Percentiles rank a stretch among this genome's conserved stretches.
Conservation (phyloP, 53 echinoderm and acorn worm species). For the Crossaster papposus region DNA sequence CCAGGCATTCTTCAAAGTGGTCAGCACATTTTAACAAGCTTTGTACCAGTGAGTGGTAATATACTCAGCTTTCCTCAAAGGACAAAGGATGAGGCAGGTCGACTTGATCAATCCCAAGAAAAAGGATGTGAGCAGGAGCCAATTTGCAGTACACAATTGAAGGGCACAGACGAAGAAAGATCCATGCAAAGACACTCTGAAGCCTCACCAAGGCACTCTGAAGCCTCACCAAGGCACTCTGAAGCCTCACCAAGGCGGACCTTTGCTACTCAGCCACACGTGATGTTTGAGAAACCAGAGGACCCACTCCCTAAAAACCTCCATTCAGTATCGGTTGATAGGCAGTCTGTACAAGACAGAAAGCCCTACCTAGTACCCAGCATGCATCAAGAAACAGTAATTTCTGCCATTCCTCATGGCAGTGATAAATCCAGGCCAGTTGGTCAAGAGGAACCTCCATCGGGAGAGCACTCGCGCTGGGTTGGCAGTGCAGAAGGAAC, state of each 20-base stretch:
- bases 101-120: slow-evolving; percentile 12
- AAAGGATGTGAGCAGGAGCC: slow-evolving; percentile 25
- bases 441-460: slow-evolving; percentile 9
- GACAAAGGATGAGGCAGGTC: slow-evolving; percentile 18
- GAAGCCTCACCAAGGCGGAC: slow-evolving; percentile 39
- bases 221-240: slow-evolving; percentile 8
- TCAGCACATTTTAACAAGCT: slow-evolving; percentile 31
- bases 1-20: slow-evolving; percentile 35
- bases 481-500: neutral
- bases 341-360: slow-evolving; percentile 23
- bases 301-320: neutral
- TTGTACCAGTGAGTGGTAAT: slow-evolving; percentile 29
- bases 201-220: slow-evolving; percentile 8
- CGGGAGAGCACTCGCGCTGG: slow-evolving; percentile 29
- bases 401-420: neutral
- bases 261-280: slow-evolving; percentile 3
- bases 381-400: slow-evolving; percentile 17
- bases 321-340: neutral
- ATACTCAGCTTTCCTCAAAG: slow-evolving; percentile 45
- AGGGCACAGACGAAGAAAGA: slow-evolving; percentile 18
- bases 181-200: slow-evolving; percentile 24
- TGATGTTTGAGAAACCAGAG: slow-evolving; percentile 11
- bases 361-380: slow-evolving; percentile 3
- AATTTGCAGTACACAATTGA: neutral
- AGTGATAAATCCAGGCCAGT: slow-evolving; percentile 44